Evolutionary conservation across 2,888 invertebrate species (phyloP).

Genomic region (Erebia ligea): DNA sequence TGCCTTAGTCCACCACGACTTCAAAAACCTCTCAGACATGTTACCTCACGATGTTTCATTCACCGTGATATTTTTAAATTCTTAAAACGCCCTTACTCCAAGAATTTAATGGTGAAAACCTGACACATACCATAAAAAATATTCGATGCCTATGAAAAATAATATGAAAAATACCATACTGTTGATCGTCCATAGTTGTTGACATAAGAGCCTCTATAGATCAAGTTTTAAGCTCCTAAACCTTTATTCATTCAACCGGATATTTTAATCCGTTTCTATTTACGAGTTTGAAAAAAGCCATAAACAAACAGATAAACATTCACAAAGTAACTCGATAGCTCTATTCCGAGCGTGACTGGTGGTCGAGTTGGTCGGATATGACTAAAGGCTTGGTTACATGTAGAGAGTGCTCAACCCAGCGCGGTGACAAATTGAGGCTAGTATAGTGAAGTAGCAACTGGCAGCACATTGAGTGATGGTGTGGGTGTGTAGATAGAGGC

Average conservation of each 20-base stretch:
- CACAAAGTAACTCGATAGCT: conserved; percentile 40
- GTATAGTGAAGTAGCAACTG: no score
- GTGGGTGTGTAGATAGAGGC: no score
- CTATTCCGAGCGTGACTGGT: conserved; percentile 39
- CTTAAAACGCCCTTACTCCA: no score
- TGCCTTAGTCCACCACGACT: no score
- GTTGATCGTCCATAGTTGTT: not conserved
- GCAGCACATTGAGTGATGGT: no score
- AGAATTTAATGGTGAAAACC: no score
- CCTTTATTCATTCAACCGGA: conserved; percentile 18
- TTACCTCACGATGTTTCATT: no score
- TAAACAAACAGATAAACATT: conserved; percentile 44
- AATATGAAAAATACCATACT: not conserved
- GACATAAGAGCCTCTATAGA: conserved; percentile 7
- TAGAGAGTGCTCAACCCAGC: not conserved
- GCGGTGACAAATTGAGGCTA: no score
- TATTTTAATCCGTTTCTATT: conserved; percentile 30
- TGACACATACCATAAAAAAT: not conserved
- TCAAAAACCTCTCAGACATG: no score
- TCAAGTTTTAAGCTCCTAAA: conserved; percentile 18
- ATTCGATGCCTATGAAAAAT: not conserved
- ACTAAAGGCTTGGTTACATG: not conserved
- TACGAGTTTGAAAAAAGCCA: conserved; percentile 40
- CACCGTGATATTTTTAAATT: no score
- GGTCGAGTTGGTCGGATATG: conserved; percentile 28